Conservation (phyloP, 1,140 invertebrate genomes). For the Nephotettix cincticeps region DNA sequence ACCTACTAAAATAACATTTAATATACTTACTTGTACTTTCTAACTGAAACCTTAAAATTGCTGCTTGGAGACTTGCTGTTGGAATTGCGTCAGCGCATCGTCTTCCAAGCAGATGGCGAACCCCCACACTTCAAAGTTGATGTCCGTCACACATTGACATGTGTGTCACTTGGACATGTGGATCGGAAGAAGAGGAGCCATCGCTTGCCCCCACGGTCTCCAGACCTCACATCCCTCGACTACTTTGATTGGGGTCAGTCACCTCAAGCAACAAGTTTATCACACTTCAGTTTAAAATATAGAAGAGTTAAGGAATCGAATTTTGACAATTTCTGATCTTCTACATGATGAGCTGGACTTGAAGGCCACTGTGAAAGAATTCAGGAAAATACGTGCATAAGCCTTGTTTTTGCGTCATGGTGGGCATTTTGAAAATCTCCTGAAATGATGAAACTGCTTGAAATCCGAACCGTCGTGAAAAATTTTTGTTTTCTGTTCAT, state of each 20-base stretch:
- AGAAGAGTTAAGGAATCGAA: background rate
- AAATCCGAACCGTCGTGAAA: too few species aligned
- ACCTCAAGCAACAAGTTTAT: conserved; percentile 45
- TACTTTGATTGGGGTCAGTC: conserved; percentile 44
- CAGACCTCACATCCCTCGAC: conserved; percentile 46
- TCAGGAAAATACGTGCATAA: background rate
- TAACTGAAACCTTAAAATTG: too few species aligned
- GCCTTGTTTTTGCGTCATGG: background rate
- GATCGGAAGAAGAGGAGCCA: conserved; percentile 12
- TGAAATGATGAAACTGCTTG: too few species aligned
- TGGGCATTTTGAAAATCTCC: background rate
- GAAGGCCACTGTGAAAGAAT: background rate
- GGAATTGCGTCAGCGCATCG: too few species aligned
- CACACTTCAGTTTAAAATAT: background rate
- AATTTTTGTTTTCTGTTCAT: too few species aligned
- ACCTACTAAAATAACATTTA: too few species aligned
- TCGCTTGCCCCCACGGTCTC: conserved; percentile 40
- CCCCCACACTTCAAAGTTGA: too few species aligned
- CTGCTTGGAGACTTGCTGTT: too few species aligned
- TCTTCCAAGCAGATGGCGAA: too few species aligned
- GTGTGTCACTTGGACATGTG: too few species aligned
- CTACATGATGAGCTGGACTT: background rate
- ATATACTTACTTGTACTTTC: too few species aligned
- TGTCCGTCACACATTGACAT: too few species aligned
- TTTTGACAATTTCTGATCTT: background rate